Conservation (phyloP, 1,140 invertebrate genomes). For the Oreohelix idahoensis region DNA sequence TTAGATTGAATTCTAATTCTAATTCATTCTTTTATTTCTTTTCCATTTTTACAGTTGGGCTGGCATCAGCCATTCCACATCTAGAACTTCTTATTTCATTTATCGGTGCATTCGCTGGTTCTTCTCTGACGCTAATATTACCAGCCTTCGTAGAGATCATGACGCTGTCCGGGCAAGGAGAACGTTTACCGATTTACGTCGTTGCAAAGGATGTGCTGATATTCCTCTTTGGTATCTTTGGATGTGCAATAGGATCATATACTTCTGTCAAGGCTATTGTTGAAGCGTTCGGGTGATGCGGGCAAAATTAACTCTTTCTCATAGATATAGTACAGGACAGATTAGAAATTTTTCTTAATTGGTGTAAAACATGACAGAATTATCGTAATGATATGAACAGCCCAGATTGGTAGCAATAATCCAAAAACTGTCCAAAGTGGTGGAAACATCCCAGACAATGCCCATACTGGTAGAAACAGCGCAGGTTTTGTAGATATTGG, state of each 20-base stretch:
- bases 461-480: no score
- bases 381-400: no score
- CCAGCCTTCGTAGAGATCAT: conserved; percentile 91
- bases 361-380: no score
- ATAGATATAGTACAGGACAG: no score
- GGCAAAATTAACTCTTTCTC: no score
- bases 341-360: no score
- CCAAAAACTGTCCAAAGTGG: no score
- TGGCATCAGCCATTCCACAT: conserved; percentile 88
- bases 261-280: conserved; percentile 56
- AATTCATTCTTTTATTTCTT: no score
- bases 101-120: conserved; percentile 91
- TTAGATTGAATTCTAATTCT: no score
- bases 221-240: conserved; percentile 64
- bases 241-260: conserved; percentile 67
- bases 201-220: conserved; percentile 65
- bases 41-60: conserved; percentile 76
- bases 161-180: conserved; percentile 69
- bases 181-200: conserved; percentile 31
- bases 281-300: conserved; percentile 51
- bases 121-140: conserved; percentile 89
- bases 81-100: conserved; percentile 91
- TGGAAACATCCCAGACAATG: no score
- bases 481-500: no score
- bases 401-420: no score